Evolutionary conservation across 1,140 invertebrate genomes (phyloP), one percentile per base, ranked within the genome.

Genomic region (Euglossa dilemma): DNA sequence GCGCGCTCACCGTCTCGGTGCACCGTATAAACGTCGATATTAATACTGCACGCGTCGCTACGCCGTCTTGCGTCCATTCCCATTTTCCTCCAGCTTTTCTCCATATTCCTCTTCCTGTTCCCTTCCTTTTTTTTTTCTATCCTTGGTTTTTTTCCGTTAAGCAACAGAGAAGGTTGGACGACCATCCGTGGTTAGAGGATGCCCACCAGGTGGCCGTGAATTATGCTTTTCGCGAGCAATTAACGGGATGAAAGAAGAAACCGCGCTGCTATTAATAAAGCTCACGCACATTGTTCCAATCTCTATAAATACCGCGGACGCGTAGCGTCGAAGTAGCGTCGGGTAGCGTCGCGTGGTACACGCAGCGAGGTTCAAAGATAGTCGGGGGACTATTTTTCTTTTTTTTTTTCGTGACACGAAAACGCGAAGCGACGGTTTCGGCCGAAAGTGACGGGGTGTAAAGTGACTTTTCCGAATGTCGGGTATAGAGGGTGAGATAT

Each of bases 21-120:
- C 73, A 12, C 18, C 63, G 59, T 72, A 64, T 70, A 81, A 80
- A 86, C 61, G 70, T 61, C 47, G 59, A 54, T 67, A 83, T 85
- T 85, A 87, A 89, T 74, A 63, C 47, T 67, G 25, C 63, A 54
- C 28, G 50, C n/a, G 47, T 36, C 8, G 50, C 50, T 66, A 63
- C 67, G 47, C 59, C 59, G 43, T 47, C 43, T 78, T 82, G 54
- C 71, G 67, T 84, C 47, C 23, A 74, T 36, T 64, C 28, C 67
- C 50, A 45, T 72, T 59, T 67, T 57, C 23, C 23, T 57, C 18
- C 54, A 14, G 0, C 0, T 18, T 14, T 18, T 1, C 54, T 0
- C 16, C 54, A 16, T 36, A 36, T 36, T 36, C 36, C 36, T 4
- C 1, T 36, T 36, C 36, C 36, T 36, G 36, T 36, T 36, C 36